Conservation (phyloP, 2,888 invertebrate species). For the Phanerotoma sp. region DNA sequence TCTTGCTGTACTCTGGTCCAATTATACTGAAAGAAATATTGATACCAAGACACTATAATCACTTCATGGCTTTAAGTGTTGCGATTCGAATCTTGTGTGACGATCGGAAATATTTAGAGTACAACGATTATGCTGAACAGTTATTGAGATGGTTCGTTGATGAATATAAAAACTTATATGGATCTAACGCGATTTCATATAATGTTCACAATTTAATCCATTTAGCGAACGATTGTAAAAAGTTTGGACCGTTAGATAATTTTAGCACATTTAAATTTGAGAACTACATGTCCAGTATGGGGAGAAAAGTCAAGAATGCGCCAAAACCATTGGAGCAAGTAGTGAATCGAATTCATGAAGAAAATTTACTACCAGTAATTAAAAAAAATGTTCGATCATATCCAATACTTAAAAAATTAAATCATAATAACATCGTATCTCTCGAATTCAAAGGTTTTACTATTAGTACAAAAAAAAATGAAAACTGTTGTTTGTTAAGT, state of each 20-base stretch:
- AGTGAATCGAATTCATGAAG: conserved; percentile 3
- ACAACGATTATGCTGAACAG: conserved; percentile 7
- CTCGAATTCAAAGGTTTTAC: conserved; percentile 3
- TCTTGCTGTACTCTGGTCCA: conserved; percentile 39
- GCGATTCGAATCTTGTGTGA: conserved; percentile 7
- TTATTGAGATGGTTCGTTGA: conserved; percentile 11
- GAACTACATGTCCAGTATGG: background rate
- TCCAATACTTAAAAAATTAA: background rate
- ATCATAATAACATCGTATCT: background rate
- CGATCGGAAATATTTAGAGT: background rate
- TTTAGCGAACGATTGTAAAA: background rate
- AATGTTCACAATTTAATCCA: conserved; percentile 4
- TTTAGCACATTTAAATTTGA: conserved; percentile 8
- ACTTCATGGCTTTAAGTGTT: conserved; percentile 12
- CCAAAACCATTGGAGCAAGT: conserved; percentile 5
- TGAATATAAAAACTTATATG: conserved; percentile 5
- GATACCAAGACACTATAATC: background rate
- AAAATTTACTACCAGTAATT: conserved; percentile 2
- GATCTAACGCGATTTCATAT: background rate
- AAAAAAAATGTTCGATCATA: background rate
- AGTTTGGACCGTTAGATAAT: conserved; percentile 4
- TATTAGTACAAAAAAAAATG: background rate
- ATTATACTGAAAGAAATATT: conserved; percentile 33
- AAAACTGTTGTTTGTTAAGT: background rate
- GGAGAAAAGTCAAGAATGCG: conserved; percentile 1